Base-by-base conservation (phyloP, 2,113 vertebrate species). In the Oceanodroma tethys region DNA sequence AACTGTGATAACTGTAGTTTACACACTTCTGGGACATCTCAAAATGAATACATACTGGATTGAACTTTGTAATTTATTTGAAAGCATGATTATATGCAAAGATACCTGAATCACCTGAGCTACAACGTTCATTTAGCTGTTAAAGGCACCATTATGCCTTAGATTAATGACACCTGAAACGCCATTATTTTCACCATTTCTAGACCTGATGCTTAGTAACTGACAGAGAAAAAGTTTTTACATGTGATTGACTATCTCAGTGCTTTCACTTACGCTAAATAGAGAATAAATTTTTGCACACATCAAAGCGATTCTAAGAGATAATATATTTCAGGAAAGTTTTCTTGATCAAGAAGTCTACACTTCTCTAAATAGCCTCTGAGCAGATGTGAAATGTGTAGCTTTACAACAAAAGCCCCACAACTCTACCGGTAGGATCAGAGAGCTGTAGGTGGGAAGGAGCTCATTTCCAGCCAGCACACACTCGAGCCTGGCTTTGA, bases 101-200 rank as follows among this genome's bases (percentile, higher is more conserved):
- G 93, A 74, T 27, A 93, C 82, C 94, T 80, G 86, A 94, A 81
- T 22, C 91, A 91, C 82, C 92, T 76, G 80, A 95, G 93, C 93
- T 92, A 76, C 73, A 88, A 93, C 1, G 0, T 56, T 82, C 94
- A 81, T 81, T 95, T 90, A 93, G 91, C 92, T 96, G 95, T 73
- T 97, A 42, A 91, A 95, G 93, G 91, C 55, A 81, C 86, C 74
- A 85, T 81, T 90, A 55, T 94, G 56, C 50, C 84, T 45, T 7
- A 63, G 94, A 97, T 96, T 95, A 96, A 96, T 90, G 93, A 85
- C 92, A 88, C 91, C 84, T 81, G 72, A 88, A 95, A 96, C 87
- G 66, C 55, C 73, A 73, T 85, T 67, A 96, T 93, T 95, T 95
- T 92, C 89, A 89, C 85, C 79, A 47, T 95, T 94, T 90, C 88